Evolutionary conservation across 2,113 vertebrate genomes (phyloP), one percentile per base, ranked within the genome.

Genomic region (Marmota monax): DNA sequence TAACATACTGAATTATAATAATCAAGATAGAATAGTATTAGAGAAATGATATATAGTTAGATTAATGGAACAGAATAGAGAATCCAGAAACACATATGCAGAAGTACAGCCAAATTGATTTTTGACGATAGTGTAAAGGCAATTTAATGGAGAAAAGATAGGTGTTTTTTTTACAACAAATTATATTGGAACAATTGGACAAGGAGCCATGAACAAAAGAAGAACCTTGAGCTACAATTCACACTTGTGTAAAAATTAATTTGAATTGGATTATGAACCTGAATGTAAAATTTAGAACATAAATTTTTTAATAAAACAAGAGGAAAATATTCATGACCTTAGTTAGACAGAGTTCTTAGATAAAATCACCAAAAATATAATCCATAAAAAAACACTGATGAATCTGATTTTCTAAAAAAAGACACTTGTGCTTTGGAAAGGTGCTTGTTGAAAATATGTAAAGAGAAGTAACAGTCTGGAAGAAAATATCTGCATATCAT

Each of bases 241-340:
- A 83, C 10, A 45, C 45, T 10, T 45, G 42, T 72, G 7, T 42
- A 78, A 85, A 96, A 80, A 29, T 45, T 95, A 89, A 96, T 95
- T 93, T 4, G 61, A 95, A 92, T 73, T 73, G 74, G 18, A 56
- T 93, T 77, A 67, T 23, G 42, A 72, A 34, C 29, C 13, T 72
- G 76, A 88, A 56, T 91, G 7, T 51, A 80, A 88, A 82, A 77
- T 88, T 37, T 14, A 80, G 70, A 93, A 56, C 77, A 48, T 63
- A 69, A n/a, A 11, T 63, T 90, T 77, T 74, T 22, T 2, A 95
- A 76, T 88, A 88, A 96, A 96, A 83, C 1, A 63, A 92, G 53
- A 86, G 42, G 70, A 94, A 86, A 86, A 22, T n/a, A 11, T 80
- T 83, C 72, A 29, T 73, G 51, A 72, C 34, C 4, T 87, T 73